Evolutionary conservation across 2,113 vertebrate genomes (phyloP).

Genomic region (Barnardius zonarius): DNA sequence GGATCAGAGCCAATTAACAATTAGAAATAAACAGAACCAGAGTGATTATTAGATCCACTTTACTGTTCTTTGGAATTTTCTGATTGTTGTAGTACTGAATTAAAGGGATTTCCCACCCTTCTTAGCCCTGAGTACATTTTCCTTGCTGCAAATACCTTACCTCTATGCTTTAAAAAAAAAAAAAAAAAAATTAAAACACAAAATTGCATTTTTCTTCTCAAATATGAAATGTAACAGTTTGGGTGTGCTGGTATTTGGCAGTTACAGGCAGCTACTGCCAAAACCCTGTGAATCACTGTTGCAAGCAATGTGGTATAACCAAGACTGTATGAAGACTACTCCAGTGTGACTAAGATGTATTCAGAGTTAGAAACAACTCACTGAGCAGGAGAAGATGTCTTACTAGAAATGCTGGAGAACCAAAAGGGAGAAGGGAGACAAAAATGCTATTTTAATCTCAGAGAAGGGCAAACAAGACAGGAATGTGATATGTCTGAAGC

Average conservation of each 20-base stretch:
- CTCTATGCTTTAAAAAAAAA: accelerated
- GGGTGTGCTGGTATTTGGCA: neutral
- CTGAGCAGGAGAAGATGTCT: neutral
- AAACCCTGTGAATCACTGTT: neutral
- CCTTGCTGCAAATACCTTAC: neutral
- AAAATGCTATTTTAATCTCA: neutral
- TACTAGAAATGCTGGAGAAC: neutral
- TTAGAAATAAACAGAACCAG: neutral
- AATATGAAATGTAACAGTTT: neutral
- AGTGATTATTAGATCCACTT: neutral
- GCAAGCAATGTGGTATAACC: neutral
- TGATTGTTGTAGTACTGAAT: neutral
- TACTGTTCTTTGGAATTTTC: neutral
- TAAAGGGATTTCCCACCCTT: neutral
- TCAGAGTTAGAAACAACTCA: neutral
- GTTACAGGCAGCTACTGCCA: neutral
- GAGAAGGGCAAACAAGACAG: neutral
- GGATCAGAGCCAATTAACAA: neutral
- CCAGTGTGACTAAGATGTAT: neutral
- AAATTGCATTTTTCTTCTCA: neutral
- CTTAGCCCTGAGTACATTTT: neutral
- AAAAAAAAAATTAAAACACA: neutral
- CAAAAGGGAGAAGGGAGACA: neutral
- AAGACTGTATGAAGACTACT: neutral
- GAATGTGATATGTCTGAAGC: neutral